Conservation (phyloP, 2,888 invertebrate genomes). For the Meta bourneti region DNA sequence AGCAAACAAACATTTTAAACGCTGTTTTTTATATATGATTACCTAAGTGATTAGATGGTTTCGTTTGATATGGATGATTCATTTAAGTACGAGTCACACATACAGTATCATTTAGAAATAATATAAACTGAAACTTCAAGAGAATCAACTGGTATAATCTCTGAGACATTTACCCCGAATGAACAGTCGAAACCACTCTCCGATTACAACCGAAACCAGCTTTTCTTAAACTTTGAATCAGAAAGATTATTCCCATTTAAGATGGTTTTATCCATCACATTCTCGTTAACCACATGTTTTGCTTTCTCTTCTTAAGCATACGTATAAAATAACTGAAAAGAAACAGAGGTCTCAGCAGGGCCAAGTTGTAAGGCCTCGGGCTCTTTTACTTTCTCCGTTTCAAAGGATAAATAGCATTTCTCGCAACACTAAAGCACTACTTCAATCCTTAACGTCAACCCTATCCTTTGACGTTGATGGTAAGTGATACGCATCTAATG, state of each 20-base stretch:
- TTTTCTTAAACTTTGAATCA: too few relatives aligned
- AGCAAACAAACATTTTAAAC: too few relatives aligned
- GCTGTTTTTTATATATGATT: too few relatives aligned
- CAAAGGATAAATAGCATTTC: conserved; percentile 13
- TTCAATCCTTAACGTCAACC: not conserved
- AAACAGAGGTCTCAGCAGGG: not conserved
- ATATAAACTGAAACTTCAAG: too few relatives aligned
- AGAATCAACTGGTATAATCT: too few relatives aligned
- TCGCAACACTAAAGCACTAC: conserved; percentile 2
- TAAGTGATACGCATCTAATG: conserved; percentile 55
- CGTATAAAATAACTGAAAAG: not conserved
- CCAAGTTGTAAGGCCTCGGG: conserved; percentile 3
- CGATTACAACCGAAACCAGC: too few relatives aligned
- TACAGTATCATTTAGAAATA: too few relatives aligned
- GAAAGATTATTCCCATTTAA: not conserved
- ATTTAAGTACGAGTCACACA: too few relatives aligned
- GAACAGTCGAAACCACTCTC: too few relatives aligned
- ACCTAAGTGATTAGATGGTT: too few relatives aligned
- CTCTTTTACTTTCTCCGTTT: not conserved
- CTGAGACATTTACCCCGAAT: too few relatives aligned
- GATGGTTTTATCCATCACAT: not conserved
- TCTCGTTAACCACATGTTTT: not conserved
- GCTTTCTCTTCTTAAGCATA: not conserved
- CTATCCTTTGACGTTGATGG: conserved; percentile 3
- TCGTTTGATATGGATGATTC: too few relatives aligned